Evolutionary conservation across 2,113 vertebrate species (phyloP).

Genomic region (Poecile atricapillus): DNA sequence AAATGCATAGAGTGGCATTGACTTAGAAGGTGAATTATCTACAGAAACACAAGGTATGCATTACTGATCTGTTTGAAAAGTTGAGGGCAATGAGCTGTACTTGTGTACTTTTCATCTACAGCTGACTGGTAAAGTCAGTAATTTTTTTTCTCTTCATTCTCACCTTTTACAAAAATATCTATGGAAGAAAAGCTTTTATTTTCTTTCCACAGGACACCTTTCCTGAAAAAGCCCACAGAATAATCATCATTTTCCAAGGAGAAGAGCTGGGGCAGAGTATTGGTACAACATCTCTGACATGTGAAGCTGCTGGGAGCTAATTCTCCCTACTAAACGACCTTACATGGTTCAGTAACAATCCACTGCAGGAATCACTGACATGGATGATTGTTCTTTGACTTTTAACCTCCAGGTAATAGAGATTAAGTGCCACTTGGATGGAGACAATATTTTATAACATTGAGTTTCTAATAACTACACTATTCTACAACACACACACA

Average conservation of each 20-base stretch:
- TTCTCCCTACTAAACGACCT: conserved; percentile 24
- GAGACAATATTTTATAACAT: conserved; percentile 47
- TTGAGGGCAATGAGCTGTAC: background rate
- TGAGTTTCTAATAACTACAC: conserved; percentile 32
- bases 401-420: conserved; percentile 63
- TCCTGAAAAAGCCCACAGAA: background rate
- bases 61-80: background rate
- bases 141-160: background rate
- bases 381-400: conserved; percentile 58
- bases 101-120: background rate
- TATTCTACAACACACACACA: background rate
- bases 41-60: background rate
- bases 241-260: background rate
- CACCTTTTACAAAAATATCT: background rate
- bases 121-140: background rate
- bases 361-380: conserved; percentile 49
- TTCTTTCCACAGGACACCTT: background rate
- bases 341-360: conserved; percentile 42
- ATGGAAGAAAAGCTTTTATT: background rate
- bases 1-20: background rate
- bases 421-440: conserved; percentile 53
- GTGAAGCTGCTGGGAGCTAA: conserved; percentile 31
- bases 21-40: background rate
- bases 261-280: background rate
- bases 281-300: background rate